These are phyloP conservation scores for Hydra vulgaris DNA, from an alignment of 30 jellyfish, hydroid and myxozoan species.

Conservation along the genomic window DNA sequence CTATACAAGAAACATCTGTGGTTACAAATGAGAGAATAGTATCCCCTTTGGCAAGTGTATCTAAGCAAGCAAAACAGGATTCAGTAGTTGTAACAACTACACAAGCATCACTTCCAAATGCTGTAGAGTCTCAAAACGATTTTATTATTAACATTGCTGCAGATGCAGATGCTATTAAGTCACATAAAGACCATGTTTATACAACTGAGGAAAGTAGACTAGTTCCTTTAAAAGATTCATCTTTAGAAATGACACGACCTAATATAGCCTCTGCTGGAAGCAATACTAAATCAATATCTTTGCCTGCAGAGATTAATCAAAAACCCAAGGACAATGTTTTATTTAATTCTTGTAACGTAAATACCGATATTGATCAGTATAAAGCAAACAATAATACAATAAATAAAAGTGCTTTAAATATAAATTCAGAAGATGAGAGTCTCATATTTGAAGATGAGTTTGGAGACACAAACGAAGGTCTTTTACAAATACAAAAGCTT, in stretches of 20 bases:
- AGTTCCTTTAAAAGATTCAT: not conserved
- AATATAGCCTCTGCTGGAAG: not conserved
- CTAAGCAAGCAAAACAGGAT: conserved; percentile 1
- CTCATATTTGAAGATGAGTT: conserved; percentile 31
- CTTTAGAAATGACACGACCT: not conserved
- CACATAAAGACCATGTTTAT: not conserved
- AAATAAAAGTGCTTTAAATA: not conserved
- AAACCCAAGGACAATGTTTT: not conserved
- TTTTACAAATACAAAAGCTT: not conserved
- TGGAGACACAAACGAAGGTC: conserved; percentile 8
- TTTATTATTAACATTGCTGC: not conserved
- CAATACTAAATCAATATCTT: not conserved
- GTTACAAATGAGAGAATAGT: not conserved
- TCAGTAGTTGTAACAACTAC: not conserved
- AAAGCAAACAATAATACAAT: not conserved
- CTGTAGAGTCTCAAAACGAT: not conserved
- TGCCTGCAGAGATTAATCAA: not conserved
- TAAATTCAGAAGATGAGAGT: conserved; percentile 21
- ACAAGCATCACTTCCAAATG: not conserved
- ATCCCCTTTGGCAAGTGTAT: conserved; percentile 15
- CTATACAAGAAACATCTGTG: conserved; percentile 10
- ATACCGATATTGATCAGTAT: not conserved
- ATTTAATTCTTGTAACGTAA: not conserved
- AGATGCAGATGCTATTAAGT: not conserved
- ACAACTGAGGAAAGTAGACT: conserved; percentile 8